Evolutionary conservation across 2,797 vertebrate species (phyloP), one percentile per base, ranked within the genome.

Genomic region (Alosa sapidissima): DNA sequence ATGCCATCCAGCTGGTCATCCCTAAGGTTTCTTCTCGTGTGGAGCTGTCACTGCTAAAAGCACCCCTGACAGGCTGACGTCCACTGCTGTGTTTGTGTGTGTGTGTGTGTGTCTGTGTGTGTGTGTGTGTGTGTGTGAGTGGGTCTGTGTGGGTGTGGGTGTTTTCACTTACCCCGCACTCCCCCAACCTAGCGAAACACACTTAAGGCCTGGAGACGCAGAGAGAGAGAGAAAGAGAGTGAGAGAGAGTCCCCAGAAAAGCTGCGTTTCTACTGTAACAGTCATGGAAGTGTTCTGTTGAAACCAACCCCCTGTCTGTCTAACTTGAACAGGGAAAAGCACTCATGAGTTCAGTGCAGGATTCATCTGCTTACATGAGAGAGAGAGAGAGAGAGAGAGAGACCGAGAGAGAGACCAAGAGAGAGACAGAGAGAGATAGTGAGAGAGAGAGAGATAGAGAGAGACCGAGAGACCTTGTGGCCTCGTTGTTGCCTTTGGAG

Each of bases 291-390:
- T 65, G 60, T 24, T 6, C 10, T 8, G 60, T 28, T 24, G 60
- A 65, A 65, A 65, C 60, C 60, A 65, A 65, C 60, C 60, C 60
- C 60, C 60, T 65, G 60, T 65, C 60, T 65, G 60, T 2, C 91
- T 89, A 90, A 91, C 82, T 81, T 82, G 82, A 89, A 93, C 90
- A 93, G 84, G 83, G 85, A 91, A 92, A 93, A 93, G 88, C 91
- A 92, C 90, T 92, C 90, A 89, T 85, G 86, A 51, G 21, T 86
- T 81, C 88, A 85, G 81, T 8, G 84, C 82, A 87, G 82, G 60
- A 21, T 28, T 28, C n/a, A 8, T 24, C 0, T 88, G 90, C 41
- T 28, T n/a, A 19, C 19, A 45, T 52, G 60, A 55, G 48, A 55
- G 11, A 47, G 75, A 81, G 85, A 60, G 28, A 28, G 28, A 28